Evolutionary conservation across 2,888 invertebrate species (phyloP).

Genomic region (Drosophila meridiana): DNA sequence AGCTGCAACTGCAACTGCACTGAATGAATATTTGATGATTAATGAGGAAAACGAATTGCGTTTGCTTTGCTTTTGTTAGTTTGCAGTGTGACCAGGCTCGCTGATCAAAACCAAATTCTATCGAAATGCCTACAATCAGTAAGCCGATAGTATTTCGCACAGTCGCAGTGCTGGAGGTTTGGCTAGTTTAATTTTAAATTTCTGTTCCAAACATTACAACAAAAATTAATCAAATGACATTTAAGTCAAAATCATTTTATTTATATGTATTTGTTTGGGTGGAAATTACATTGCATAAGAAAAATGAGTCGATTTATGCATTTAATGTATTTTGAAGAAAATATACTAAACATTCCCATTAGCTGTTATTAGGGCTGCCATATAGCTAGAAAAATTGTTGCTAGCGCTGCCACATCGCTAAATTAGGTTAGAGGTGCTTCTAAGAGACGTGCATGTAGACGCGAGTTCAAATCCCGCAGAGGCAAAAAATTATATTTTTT

Average conservation of each 20-base stretch:
- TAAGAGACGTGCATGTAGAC: neutral
- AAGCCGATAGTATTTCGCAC: conserved; percentile 10
- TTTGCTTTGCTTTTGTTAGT: conserved; percentile 45
- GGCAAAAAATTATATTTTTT: neutral
- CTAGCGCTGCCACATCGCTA: conserved; percentile 13
- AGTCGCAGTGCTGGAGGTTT: neutral
- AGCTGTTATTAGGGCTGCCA: conserved; percentile 6
- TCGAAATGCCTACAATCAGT: conserved; percentile 10
- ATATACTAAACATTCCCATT: neutral
- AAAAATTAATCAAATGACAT: neutral
- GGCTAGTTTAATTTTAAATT: neutral
- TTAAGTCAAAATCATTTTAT: neutral
- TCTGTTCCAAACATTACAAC: neutral
- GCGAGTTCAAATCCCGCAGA: conserved; percentile 20
- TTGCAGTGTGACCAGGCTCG: conserved; percentile 27
- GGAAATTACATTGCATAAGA: too few relatives aligned
- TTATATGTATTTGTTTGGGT: neutral
- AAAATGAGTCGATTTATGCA: too few relatives aligned
- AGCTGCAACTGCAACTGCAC: conserved; percentile 53
- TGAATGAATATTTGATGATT: conserved; percentile 45
- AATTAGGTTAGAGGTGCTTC: neutral
- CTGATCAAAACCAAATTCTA: neutral
- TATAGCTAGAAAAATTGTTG: neutral
- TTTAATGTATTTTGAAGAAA: neutral
- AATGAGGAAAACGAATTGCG: conserved; percentile 43